Evolutionary conservation across 2,797 vertebrate species (phyloP), one percentile per base, ranked within the genome.

Genomic region (Xenopus petersii): DNA sequence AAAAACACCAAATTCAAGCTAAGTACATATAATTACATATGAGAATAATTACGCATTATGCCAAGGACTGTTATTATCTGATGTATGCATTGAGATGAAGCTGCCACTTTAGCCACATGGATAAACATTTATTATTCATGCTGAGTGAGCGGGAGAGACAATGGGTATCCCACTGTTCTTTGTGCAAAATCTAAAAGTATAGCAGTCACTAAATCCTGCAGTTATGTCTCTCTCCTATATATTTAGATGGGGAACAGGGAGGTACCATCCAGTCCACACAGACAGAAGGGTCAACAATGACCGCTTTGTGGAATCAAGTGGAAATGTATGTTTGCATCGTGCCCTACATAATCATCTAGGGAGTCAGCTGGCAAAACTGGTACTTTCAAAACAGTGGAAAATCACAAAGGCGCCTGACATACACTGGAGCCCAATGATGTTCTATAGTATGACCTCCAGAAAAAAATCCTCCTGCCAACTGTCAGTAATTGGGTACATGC

Each of bases 31-130:
- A 30, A 68, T 77, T 72, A 67, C 64, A 30, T 63, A 67, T 67
- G 75, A 70, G 70, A 63, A 58, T 72, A 72, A 77, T 77, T 77
- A 72, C 64, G 51, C 64, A 55, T 72, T 65, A 77, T 67, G 70
- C 75, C 75, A 66, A 60, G 30, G 66, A 49, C 24, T 51, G 70
- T 77, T 67, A 77, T 77, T 77, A 77, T 72, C 69, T 77, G 42
- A 68, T 72, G 56, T 72, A 54, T 47, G 13, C 47, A 61, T 21
- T 65, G 63, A 17, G 63, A 26, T 58, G 30, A 24, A 77, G 70
- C 75, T 67, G 75, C 72, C 64, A 67, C 75, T 72, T 64, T 72
- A 67, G 67, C 54, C 64, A 63, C 75, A 67, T 48, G 24, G 58
- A 64, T 67, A 67, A 55, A 55, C 49, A 72, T 77, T 59, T 26